Evolutionary conservation across 2,888 invertebrate genomes (phyloP).

Genomic region (Stenodema calcarata): DNA sequence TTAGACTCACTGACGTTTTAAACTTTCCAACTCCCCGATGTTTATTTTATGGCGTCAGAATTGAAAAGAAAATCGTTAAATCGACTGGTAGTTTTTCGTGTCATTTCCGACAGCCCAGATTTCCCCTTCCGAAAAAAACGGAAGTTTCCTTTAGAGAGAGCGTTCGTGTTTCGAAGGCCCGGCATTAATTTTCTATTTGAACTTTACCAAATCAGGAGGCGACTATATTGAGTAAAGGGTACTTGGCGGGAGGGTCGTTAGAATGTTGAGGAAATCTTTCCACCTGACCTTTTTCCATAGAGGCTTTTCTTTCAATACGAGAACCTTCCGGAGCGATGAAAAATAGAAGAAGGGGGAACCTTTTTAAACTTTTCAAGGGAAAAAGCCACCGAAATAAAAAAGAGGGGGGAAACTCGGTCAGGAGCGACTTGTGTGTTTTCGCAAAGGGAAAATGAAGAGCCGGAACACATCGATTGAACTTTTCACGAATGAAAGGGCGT

Average conservation of each 20-base stretch:
- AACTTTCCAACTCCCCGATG: too few species aligned
- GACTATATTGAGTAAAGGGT: neutral
- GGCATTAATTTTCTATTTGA: constrained; percentile 21
- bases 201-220: constrained; percentile 15
- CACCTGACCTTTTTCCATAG: neutral
- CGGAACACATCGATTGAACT: neutral
- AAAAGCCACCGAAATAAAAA: neutral
- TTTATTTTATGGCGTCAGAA: neutral
- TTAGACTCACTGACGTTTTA: too few species aligned
- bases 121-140: neutral
- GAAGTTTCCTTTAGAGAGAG: neutral
- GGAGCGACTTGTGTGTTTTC: neutral
- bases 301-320: neutral
- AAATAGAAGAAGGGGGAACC: neutral
- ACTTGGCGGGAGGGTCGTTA: neutral
- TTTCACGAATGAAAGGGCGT: neutral
- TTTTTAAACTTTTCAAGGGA: neutral
- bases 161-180: neutral
- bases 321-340: neutral
- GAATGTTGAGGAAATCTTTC: neutral
- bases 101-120: neutral
- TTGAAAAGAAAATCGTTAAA: neutral
- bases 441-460: neutral
- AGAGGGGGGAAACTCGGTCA: neutral
- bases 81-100: neutral